Percentiles rank a stretch among this genome's conserved stretches.
Conservation (phyloP, 2,888 invertebrate genomes). For the Lasioglossum vierecki region DNA sequence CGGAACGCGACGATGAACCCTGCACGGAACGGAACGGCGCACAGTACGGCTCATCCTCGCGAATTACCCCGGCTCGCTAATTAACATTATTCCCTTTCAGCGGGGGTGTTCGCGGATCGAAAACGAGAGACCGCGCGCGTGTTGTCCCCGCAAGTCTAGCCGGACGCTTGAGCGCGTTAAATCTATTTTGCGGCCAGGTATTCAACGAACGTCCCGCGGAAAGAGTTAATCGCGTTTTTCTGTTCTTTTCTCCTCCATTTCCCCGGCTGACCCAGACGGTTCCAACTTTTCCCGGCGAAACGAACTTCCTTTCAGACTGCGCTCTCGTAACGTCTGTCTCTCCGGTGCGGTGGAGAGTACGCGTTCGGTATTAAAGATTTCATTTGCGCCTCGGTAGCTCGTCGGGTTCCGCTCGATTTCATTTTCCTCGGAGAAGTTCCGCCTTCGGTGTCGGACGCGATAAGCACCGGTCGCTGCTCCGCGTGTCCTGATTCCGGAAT, state of each 20-base stretch:
- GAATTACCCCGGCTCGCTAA: slow-evolving; percentile 44
- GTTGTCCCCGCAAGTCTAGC: slow-evolving; percentile 15
- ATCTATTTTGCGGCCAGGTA: slow-evolving; percentile 4
- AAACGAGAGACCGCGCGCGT: not conserved
- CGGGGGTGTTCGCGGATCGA: slow-evolving; percentile 18
- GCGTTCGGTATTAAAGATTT: slow-evolving; percentile 27
- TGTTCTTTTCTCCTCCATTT: not conserved
- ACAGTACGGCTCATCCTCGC: slow-evolving; percentile 20
- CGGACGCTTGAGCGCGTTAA: slow-evolving; percentile 9
- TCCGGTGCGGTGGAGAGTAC: not conserved
- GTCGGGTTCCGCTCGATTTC: slow-evolving; percentile 33
- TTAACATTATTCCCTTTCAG: slow-evolving; percentile 58
- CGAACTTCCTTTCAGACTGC: slow-evolving; percentile 4
- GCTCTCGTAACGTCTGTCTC: not conserved
- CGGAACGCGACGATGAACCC: slow-evolving; percentile 22
- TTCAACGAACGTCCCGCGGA: slow-evolving; percentile 16
- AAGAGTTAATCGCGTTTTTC: slow-evolving; percentile 1
- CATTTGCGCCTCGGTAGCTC: slow-evolving; percentile 19
- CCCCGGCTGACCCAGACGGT: not conserved
- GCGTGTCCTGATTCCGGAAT: slow-evolving; percentile 44
- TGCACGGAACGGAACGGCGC: not conserved
- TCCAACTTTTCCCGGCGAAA: slow-evolving; percentile 8
- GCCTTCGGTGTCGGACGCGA: slow-evolving; percentile 43
- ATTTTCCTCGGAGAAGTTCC: slow-evolving; percentile 29
- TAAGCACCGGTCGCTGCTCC: slow-evolving; percentile 37